Base-by-base conservation (phyloP, 2,113 vertebrate species). In the Lepus europaeus region DNA sequence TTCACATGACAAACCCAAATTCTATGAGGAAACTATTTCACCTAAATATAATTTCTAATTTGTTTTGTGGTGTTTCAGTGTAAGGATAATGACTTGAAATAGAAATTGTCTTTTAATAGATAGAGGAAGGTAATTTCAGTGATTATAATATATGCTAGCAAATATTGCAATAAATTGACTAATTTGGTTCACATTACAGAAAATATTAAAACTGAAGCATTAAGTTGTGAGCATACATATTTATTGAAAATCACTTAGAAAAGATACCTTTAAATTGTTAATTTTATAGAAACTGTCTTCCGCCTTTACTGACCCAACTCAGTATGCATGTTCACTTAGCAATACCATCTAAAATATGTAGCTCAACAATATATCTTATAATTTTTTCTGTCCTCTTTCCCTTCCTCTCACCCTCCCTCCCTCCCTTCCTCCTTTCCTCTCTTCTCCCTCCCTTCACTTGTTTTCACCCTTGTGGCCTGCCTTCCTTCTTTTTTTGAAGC, bases 101-200 rank as follows among this genome's bases (percentile, higher is more conserved):
- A 89, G 95, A 96, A 97, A 97, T 86, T 95, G 93, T 91, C 97
- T 97, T 97, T 98, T 97, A 97, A 91, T 77, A 83, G 87, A 95
- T 61, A 95, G 90, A 97, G 91, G 86, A 96, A 96, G 59, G 85
- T 98, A 98, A 98, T 98, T 98, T 97, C 91, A 96, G 89, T 97
- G 96, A 98, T 98, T 97, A 97, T 96, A 97, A 97, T 53, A 96
- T 76, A 94, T 95, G 59, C 76, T 85, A 83, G 89, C 51, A 96
- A 97, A 97, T 93, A 96, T 95, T 96, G 72, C 84, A 97, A 72
- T 96, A 96, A 68, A 86, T 91, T 36, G 49, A 92, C 97, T 97
- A 97, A 97, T 98, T 98, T 98, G 97, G 97, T 98, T 97, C 95
- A 93, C 94, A 96, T 97, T 95, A 90, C 93, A 87, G 89, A 97